Conservation (phyloP, 2,113 vertebrate species). For the Athene cunicularia region DNA sequence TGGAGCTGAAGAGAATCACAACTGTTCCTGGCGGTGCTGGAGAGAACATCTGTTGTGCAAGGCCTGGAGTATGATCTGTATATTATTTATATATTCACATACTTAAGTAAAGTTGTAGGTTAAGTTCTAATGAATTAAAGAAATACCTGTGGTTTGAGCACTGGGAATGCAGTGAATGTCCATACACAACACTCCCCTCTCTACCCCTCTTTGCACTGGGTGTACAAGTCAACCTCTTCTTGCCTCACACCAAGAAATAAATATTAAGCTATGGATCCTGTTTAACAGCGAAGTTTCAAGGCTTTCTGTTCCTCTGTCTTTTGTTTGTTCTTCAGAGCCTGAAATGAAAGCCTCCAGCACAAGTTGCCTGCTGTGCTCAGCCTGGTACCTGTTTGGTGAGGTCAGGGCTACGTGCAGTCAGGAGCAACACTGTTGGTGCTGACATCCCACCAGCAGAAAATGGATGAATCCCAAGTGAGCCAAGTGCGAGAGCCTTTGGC, state of each 20-base stretch:
- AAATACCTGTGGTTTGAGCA: slow-evolving; percentile 13
- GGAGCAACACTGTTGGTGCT: not conserved
- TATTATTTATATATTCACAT: not conserved
- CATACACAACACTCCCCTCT: not conserved
- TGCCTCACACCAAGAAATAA: not conserved
- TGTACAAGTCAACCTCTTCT: not conserved
- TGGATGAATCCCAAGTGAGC: accelerated
- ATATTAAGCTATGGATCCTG: not conserved
- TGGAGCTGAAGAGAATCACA: not conserved
- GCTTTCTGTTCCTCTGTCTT: not conserved
- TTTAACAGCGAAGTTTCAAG: not conserved
- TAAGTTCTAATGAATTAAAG: not conserved
- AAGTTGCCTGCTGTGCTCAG: not conserved
- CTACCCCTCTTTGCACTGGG: not conserved
- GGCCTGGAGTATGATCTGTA: not conserved
- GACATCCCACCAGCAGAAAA: not conserved
- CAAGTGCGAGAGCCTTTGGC: accelerated
- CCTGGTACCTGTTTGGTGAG: not conserved
- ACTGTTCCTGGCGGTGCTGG: not conserved
- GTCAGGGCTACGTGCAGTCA: accelerated
- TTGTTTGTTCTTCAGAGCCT: slow-evolving; percentile 2
- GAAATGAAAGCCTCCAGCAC: not conserved
- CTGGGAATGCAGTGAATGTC: not conserved
- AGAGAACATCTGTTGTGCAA: not conserved
- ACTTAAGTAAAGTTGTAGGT: not conserved